Percentiles rank a stretch among this genome's conserved stretches.
Evolutionary conservation across 2,888 invertebrate genomes (phyloP).

Genomic region (Archips crataeganus): DNA sequence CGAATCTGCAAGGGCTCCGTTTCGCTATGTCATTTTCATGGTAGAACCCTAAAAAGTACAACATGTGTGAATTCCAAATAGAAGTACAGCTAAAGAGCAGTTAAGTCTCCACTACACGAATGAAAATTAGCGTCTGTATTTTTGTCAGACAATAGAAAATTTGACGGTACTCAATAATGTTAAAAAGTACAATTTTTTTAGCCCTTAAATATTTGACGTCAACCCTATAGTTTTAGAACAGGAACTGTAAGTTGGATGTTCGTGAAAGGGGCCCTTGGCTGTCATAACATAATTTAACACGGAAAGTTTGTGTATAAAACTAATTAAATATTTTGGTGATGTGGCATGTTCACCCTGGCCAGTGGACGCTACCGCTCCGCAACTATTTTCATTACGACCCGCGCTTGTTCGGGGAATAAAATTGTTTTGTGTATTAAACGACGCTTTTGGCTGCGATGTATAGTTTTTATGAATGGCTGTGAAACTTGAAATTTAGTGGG

Average conservation of each 20-base stretch:
- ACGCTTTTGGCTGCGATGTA: conserved; percentile 13
- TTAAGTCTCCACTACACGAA: too few species aligned
- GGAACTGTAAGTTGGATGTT: not conserved
- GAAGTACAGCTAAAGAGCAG: too few species aligned
- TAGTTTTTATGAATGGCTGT: not conserved
- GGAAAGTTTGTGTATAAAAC: conserved; percentile 34
- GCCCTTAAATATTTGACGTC: not conserved
- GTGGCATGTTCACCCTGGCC: conserved; percentile 47
- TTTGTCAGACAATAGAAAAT: too few species aligned
- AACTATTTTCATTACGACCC: conserved; percentile 66
- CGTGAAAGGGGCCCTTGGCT: not conserved
- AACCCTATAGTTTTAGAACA: not conserved
- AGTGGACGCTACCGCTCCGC: conserved; percentile 44
- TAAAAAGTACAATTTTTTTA: too few species aligned
- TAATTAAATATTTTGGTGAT: conserved; percentile 43
- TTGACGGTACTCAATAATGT: too few species aligned
- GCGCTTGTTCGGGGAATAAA: conserved; percentile 47
- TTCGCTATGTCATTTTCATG: too few species aligned
- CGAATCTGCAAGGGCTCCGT: too few species aligned
- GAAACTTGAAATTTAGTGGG: too few species aligned
- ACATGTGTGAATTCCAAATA: too few species aligned
- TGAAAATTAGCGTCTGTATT: too few species aligned
- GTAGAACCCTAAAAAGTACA: too few species aligned
- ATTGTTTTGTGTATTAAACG: conserved; percentile 31
- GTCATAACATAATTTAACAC: conserved; percentile 23